Base-by-base conservation (phyloP, 2,797 vertebrate genomes). In the Merluccius polli region DNA sequence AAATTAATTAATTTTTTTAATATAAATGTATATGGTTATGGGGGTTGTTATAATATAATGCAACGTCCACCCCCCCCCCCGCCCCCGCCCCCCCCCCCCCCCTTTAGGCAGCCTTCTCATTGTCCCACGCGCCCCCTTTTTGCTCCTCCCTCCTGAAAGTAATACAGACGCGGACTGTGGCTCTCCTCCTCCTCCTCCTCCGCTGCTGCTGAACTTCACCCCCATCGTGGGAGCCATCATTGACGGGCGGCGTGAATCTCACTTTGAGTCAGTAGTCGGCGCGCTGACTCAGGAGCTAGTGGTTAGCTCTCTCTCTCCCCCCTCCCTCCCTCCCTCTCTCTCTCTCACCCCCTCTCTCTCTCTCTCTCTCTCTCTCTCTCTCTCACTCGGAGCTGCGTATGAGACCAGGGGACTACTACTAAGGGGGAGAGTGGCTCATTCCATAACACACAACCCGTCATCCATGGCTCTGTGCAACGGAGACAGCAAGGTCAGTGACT, bases 401-500 rank as follows among this genome's bases (percentile, higher is more conserved):
- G 81, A 83, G 86, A 92, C 79, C 82, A 72, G 87, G 86, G 87
- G 89, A 35, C 33, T 3, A 27, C 24, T 89, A 82, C 74, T 79
- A 73, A 87, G 79, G 76, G 83, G 67, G 88, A 84, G 85, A 75
- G 83, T 81, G 85, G 82, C 82, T 86, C 87, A 87, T 86, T 89
- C 84, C 89, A 85, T 82, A 88, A 90, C 92, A 83, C 89, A 29
- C 33, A 35, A 83, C 79, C 87, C 82, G 86, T 87, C 90, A 88
- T 92, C 87, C 90, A 98, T 98, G 97, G 97, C 97, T 91, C 93
- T 97, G 89, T 97, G 96, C 93, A 99, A 98, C 95, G 97, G 97
- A 93, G 97, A 98, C 83, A 93, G 95, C 95, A 98, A 99, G 97
- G 97, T 99, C 93, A 96, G 97, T 95, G 87, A 13, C 35, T 27